Percentiles rank a stretch among this genome's conserved stretches.
Conservation (phyloP, 2,113 vertebrate genomes). For the Otolemur garnettii region DNA sequence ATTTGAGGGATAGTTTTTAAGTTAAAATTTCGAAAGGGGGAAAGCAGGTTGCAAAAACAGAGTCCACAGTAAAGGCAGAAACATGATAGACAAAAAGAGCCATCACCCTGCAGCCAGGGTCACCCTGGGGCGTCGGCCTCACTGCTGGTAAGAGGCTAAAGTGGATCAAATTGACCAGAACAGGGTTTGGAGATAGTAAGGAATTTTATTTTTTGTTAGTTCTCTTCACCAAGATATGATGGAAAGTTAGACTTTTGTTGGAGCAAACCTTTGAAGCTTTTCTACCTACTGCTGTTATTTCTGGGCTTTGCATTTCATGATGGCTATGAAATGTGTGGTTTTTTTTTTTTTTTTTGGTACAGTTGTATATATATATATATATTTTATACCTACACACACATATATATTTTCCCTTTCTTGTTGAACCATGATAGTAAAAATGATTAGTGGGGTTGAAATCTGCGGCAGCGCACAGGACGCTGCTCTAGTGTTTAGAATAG, state of each 20-base stretch:
- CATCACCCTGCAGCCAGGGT: neutral
- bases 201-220: conserved; percentile 40
- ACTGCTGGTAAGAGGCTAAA: conserved; percentile 49
- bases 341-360: neutral
- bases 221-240: neutral
- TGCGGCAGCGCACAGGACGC: conserved; percentile 60
- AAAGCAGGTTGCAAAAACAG: neutral
- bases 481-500: conserved; percentile 71
- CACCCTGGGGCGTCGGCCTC: neutral
- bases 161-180: conserved; percentile 57
- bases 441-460: conserved; percentile 81
- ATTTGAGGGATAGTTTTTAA: conserved; percentile 26
- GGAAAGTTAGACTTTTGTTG: neutral
- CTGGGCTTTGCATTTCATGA: neutral
- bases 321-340: neutral
- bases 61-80: conserved; percentile 53
- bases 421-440: conserved; percentile 83
- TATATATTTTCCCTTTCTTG: conserved; percentile 64
- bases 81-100: conserved; percentile 57
- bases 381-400: neutral
- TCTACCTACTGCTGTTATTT: neutral
- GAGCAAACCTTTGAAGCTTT: neutral
- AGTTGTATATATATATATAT: neutral
- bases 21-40: neutral
- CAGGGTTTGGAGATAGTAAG: conserved; percentile 18